Percentiles rank a stretch among this genome's conserved stretches.
phyloP scores from a whole-genome alignment of 2,888 invertebrate species.

The Catocala fraxini region DNA sequence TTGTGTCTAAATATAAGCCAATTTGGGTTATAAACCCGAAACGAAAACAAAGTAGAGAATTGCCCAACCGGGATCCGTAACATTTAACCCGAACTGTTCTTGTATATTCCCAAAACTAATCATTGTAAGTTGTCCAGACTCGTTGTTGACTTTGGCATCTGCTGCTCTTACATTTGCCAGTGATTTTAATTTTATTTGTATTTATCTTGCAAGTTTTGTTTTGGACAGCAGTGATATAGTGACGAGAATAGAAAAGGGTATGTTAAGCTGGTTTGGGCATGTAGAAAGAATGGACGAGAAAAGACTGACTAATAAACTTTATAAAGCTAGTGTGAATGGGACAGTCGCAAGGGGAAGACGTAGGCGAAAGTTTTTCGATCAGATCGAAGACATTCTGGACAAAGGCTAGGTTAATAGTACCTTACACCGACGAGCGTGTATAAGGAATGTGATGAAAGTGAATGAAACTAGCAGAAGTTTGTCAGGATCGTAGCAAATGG shows the following conservation, averaged over 20 bases:
- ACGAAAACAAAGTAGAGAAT: conserved; percentile 5
- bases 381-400: too few species aligned
- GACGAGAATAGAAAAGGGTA: too few species aligned
- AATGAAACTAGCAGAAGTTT: too few species aligned
- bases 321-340: too few species aligned
- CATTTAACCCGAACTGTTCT: conserved; percentile 22
- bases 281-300: not conserved
- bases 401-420: too few species aligned
- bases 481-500: too few species aligned
- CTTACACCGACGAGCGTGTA: too few species aligned
- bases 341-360: too few species aligned
- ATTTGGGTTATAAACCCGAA: conserved; percentile 10
- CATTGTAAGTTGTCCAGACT: conserved; percentile 31
- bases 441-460: too few species aligned
- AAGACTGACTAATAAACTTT: too few species aligned
- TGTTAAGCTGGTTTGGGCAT: too few species aligned
- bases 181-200: not conserved
- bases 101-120: conserved; percentile 39
- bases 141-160: conserved; percentile 29
- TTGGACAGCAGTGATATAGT: not conserved
- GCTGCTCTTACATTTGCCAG: conserved; percentile 10
- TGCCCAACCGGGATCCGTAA: conserved; percentile 9
- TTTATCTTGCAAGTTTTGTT: not conserved
- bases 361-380: too few species aligned
- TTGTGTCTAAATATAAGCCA: conserved; percentile 6